These are phyloP conservation scores for Trichogramma dendrolimi DNA, from an alignment of 2,888 invertebrate species.

Conservation along the genomic window DNA sequence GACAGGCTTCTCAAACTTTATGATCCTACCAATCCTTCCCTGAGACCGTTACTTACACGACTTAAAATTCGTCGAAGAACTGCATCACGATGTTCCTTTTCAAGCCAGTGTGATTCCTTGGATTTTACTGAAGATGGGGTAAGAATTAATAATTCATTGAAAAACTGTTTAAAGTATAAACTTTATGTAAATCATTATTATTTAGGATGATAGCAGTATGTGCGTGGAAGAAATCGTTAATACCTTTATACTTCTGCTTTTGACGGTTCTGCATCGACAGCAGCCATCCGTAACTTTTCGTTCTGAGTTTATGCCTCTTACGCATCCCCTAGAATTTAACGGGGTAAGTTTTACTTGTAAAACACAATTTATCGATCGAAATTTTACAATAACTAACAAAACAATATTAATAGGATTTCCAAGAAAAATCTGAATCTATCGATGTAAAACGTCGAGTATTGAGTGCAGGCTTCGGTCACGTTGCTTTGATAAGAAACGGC, in stretches of 20 bases:
- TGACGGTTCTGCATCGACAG: conserved; percentile 51
- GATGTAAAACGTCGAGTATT: conserved; percentile 53
- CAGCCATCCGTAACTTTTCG: conserved; percentile 37
- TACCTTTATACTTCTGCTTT: conserved; percentile 54
- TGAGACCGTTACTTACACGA: conserved; percentile 53
- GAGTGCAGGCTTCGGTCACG: conserved; percentile 62
- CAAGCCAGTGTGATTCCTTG: conserved; percentile 54
- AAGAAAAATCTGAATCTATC: conserved; percentile 32
- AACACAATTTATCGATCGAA: not conserved
- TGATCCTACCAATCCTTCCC: conserved; percentile 61
- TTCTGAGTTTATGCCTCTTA: conserved; percentile 40
- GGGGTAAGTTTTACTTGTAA: conserved; percentile 33
- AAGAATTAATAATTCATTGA: conserved; percentile 23
- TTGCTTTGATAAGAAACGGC: conserved; percentile 60
- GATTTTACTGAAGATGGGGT: conserved; percentile 49
- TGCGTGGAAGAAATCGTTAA: conserved; percentile 54
- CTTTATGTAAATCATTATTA: conserved; percentile 4
- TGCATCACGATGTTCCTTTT: conserved; percentile 53
- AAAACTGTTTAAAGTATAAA: not conserved
- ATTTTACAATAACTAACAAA: conserved; percentile 7
- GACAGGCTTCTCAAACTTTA: conserved; percentile 57
- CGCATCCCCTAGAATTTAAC: conserved; percentile 37
- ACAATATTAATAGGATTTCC: conserved; percentile 24
- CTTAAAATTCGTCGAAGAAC: conserved; percentile 45
- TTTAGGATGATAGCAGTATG: conserved; percentile 44